Conservation (phyloP, 2,888 invertebrate genomes). For the Phaonia tiefii region DNA sequence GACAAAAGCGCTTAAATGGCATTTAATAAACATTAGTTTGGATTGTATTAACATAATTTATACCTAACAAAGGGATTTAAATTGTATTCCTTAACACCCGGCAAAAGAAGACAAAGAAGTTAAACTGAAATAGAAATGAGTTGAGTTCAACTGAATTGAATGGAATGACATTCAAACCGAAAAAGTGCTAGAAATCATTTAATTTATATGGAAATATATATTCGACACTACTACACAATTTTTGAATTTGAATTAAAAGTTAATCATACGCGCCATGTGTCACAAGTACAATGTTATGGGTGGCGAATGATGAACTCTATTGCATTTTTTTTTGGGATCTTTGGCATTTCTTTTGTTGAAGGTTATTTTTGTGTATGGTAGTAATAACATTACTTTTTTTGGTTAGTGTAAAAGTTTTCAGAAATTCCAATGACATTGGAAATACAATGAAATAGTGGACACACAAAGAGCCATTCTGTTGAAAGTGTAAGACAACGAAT, state of each 20-base stretch:
- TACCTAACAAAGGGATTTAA: conserved; percentile 51
- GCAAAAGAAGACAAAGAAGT: neutral
- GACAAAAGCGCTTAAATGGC: conserved; percentile 18
- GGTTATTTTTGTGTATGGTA: too few relatives aligned
- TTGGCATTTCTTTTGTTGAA: too few relatives aligned
- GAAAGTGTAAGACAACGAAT: too few relatives aligned
- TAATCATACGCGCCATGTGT: conserved; percentile 61
- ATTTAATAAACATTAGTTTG: conserved; percentile 49
- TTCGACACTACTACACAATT: neutral
- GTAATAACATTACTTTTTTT: too few relatives aligned
- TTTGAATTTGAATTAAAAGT: conserved; percentile 43
- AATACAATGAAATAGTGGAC: too few relatives aligned
- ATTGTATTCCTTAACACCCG: conserved; percentile 14
- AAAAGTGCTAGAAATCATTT: conserved; percentile 45
- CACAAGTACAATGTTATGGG: neutral
- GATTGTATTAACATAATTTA: conserved; percentile 50
- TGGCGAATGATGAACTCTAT: too few relatives aligned
- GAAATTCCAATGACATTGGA: too few relatives aligned
- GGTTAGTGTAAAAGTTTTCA: too few relatives aligned
- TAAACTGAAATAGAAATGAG: conserved; percentile 9
- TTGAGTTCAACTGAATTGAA: too few relatives aligned
- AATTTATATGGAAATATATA: conserved; percentile 55
- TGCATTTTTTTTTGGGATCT: too few relatives aligned
- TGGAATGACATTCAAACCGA: too few relatives aligned
- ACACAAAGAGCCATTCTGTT: too few relatives aligned